These are phyloP conservation scores for Paralvinella palmiformis DNA, from an alignment of 1,140 invertebrate species.

Conservation along the genomic window DNA sequence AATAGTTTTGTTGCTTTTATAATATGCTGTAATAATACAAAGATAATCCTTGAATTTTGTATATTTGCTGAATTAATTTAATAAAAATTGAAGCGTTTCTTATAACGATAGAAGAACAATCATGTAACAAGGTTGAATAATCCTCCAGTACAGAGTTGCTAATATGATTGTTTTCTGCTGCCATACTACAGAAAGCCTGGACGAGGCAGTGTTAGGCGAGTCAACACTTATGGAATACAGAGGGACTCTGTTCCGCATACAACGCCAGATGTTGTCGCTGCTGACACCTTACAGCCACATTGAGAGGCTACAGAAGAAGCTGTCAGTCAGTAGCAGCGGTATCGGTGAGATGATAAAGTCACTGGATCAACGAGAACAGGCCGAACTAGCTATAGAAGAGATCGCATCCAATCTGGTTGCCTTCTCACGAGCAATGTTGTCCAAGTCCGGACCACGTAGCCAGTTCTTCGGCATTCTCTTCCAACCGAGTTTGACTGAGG, in stretches of 20 bases:
- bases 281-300: conserved; percentile 61
- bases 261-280: conserved; percentile 62
- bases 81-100: too few species aligned
- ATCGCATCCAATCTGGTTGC: conserved; percentile 39
- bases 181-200: too few species aligned
- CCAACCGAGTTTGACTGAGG: conserved; percentile 40
- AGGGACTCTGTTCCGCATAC: conserved; percentile 40
- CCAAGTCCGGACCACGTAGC: conserved; percentile 30
- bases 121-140: too few species aligned
- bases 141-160: too few species aligned
- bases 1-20: too few species aligned
- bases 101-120: too few species aligned
- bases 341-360: too few species aligned
- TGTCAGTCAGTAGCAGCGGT: conserved; percentile 27
- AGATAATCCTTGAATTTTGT: too few species aligned
- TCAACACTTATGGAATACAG: conserved; percentile 45
- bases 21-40: too few species aligned
- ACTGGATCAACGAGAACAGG: conserved; percentile 25
- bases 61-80: too few species aligned
- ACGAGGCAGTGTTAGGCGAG: too few species aligned
- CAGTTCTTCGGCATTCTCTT: conserved; percentile 39
- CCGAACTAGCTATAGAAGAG: conserved; percentile 35
- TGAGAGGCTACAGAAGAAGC: conserved; percentile 36
- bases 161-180: too few species aligned
- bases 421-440: conserved; percentile 38